These are phyloP conservation scores for Tachycineta bicolor DNA, from an alignment of 2,113 vertebrate species.

Conservation along the genomic window DNA sequence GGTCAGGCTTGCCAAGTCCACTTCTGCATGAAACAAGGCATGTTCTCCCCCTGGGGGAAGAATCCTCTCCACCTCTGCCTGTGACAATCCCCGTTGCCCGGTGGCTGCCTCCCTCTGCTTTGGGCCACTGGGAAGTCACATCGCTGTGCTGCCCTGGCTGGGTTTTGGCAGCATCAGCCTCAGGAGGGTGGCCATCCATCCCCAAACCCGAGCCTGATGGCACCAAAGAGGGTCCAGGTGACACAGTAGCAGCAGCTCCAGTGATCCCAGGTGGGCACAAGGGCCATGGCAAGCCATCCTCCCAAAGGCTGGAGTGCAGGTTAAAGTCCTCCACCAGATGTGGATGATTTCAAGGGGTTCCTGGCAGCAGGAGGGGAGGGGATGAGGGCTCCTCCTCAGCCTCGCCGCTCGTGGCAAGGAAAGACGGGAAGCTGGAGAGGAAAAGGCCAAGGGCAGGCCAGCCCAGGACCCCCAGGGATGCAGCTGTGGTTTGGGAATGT, in stretches of 20 bases:
- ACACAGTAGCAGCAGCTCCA: neutral
- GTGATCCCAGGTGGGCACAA: neutral
- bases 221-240: neutral
- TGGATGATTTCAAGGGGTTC: neutral
- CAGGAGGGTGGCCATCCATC: accelerated
- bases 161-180: neutral
- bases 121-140: neutral
- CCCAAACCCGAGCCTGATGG: neutral
- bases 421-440: neutral
- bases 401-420: neutral
- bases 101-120: neutral
- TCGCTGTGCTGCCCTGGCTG: no score
- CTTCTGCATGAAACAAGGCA: neutral
- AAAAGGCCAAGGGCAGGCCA: neutral
- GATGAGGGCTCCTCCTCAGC: neutral
- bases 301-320: neutral
- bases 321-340: neutral
- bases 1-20: slow-evolving; percentile 52
- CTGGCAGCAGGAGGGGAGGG: neutral
- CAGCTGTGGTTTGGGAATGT: neutral
- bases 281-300: neutral
- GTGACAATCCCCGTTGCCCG: accelerated
- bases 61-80: neutral
- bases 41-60: neutral
- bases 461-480: neutral